These are phyloP conservation scores for Melanostoma mellinum DNA, from an alignment of 2,888 invertebrate genomes.

Conservation along the genomic window DNA sequence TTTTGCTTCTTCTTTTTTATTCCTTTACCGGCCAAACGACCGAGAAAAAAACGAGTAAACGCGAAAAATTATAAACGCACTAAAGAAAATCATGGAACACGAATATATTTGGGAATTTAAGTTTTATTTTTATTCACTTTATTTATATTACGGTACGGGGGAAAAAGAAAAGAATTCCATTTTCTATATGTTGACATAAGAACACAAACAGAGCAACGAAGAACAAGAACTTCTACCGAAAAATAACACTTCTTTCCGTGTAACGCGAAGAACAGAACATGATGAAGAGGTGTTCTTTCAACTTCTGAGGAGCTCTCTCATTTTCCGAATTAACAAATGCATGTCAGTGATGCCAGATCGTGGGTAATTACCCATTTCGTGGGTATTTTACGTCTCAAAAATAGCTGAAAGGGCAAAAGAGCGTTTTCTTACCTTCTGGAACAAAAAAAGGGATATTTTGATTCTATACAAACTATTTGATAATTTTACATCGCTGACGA, in stretches of 20 bases:
- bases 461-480: too few relatives aligned
- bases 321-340: not conserved
- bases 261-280: constrained; percentile 22
- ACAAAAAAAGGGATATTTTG: too few relatives aligned
- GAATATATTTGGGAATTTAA: constrained; percentile 4
- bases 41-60: constrained; percentile 41
- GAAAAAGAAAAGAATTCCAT: constrained; percentile 26
- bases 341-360: too few relatives aligned
- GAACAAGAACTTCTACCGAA: constrained; percentile 35
- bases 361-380: too few relatives aligned
- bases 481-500: too few relatives aligned
- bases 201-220: constrained; percentile 63
- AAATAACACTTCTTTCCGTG: constrained; percentile 51
- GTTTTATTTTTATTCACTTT: constrained; percentile 30
- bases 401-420: too few relatives aligned
- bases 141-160: constrained; percentile 12
- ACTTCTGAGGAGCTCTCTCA: constrained; percentile 26
- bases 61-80: constrained; percentile 29
- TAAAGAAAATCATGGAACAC: constrained; percentile 34
- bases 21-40: constrained; percentile 50
- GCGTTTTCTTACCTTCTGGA: too few relatives aligned
- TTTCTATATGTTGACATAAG: constrained; percentile 65
- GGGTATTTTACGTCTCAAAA: too few relatives aligned
- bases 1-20: constrained; percentile 21
- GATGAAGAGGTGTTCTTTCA: constrained; percentile 1